A percentile compares a stretch with the other conserved stretches of the same genome.
Conservation (phyloP, 2,888 invertebrate species). For the Eupithecia subfuscata region DNA sequence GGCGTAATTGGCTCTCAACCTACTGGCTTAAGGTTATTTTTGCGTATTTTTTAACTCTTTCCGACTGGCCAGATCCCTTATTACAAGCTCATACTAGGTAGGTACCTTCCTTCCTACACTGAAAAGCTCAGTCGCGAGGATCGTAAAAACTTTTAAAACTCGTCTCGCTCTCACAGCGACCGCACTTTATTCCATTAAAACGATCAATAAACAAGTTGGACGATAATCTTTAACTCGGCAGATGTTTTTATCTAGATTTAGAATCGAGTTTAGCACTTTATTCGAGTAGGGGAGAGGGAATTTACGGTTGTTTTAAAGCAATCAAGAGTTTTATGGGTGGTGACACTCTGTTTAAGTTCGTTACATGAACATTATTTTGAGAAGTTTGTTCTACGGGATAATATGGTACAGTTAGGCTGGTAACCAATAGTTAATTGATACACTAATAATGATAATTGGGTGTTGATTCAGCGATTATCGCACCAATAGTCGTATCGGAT, state of each 20-base stretch:
- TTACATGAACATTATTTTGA: slow-evolving; percentile 17
- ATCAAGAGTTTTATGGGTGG: slow-evolving; percentile 43
- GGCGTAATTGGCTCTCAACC: too few species aligned
- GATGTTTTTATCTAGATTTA: slow-evolving; percentile 37
- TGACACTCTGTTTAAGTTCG: slow-evolving; percentile 31
- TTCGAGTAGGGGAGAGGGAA: slow-evolving; percentile 40
- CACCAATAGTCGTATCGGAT: too few species aligned
- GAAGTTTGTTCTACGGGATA: slow-evolving; percentile 2
- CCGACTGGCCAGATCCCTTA: background rate
- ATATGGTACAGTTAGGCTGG: background rate
- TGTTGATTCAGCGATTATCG: too few species aligned
- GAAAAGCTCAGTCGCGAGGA: background rate
- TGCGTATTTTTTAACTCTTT: background rate
- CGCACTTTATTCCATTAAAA: slow-evolving; percentile 33
- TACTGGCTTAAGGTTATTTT: too few species aligned
- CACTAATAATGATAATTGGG: too few species aligned
- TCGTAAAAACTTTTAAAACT: slow-evolving; percentile 9
- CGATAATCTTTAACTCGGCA: slow-evolving; percentile 37
- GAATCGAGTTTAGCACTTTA: slow-evolving; percentile 39
- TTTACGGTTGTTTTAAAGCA: slow-evolving; percentile 45
- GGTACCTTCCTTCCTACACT: background rate
- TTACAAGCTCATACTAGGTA: background rate
- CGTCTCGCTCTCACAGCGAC: background rate
- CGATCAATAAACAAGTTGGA: slow-evolving; percentile 32
- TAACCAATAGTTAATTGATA: background rate